Evolutionary conservation across 1,140 invertebrate genomes (phyloP), one percentile per base, ranked within the genome.

Genomic region (Drosophila mojavensis): DNA sequence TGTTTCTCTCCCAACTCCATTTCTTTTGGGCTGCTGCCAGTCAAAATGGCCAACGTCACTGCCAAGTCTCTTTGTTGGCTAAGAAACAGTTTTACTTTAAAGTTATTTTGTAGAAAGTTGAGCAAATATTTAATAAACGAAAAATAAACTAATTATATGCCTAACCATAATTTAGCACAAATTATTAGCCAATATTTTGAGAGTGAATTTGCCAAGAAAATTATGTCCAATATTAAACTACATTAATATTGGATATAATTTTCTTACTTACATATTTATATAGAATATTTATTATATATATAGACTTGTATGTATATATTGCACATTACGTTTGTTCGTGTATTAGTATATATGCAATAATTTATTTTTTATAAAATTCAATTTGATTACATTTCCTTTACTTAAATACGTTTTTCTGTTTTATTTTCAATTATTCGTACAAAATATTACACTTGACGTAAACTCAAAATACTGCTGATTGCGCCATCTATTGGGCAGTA

Each of bases 1-100:
- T 84, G 81, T 73, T 75, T 84, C 36, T 24, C 33, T 51, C 30
- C 24, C 64, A 70, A 77, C 75, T 82, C 76, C 75, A 77, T 82
- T 88, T 77, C 67, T 24, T 50, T 33, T 45, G 10, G 47, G 15
- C 43, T 69, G 30, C 43, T 69, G 33, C 39, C 54, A 59, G 60
- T 45, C 48, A 75, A 78, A 78, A 78, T 78, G 75, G 75, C 64
- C 55, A 64, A 59, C 64, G 55, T 69, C 60, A 69, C 43, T 39
- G 24, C 45, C 5, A 7, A 59, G 45, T 17, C 10, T 48, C 36
- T 39, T 39, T 39, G 36, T 11, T 39, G 11, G 11, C 36, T 13
- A 6, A 11, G 36, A 39, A 17, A 47, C 43, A 47, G 36, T 39
- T 47, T 47, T 17, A 47, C n/a, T 47, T 47, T 17, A 47, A 47